Base-by-base conservation (phyloP, 2,113 vertebrate species). In the Caranx melampygus region DNA sequence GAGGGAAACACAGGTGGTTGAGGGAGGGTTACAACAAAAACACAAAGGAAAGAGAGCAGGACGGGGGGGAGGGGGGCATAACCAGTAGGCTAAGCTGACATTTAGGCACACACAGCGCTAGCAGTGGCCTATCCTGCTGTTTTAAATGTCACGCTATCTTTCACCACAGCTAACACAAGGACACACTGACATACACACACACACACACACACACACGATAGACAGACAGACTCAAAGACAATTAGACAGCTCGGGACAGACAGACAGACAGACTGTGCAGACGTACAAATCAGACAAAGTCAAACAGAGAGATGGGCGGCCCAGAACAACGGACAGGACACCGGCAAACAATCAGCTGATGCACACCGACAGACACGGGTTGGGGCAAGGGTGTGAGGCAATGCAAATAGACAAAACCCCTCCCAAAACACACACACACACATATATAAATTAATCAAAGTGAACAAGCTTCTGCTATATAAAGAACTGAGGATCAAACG, bases 91-190 rank as follows among this genome's bases (percentile, higher is more conserved):
- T 64, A 16, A 78, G 69, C 71, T 92, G 91, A 91, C 90, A 92
- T 93, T 93, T 90, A 81, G 78, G 67, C 72, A 60, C 81, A 81
- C 69, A 81, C 69, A 26, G 76, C 26, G 65, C 74, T 40, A 78
- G 60, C 65, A 81, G 87, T 71, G 79, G 75, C 63, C 31, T 55
- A 21, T 84, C 82, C 87, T 77, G 83, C 85, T 85, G 78, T 72
- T 89, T 79, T 47, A 91, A 92, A 91, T 93, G 91, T 88, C 91
- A 91, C 12, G 59, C 54, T 62, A 84, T 81, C 77, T 90, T 77
- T 84, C 21, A 85, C 60, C 62, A 59, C 72, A 71, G 59, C 66
- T 45, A 68, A 83, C 72, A 70, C 83, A 86, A 79, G 74, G 84
- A 35, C 87, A 70, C 58, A 66, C 37, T 15, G 20, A 37, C 62